Evolutionary conservation across 2,797 vertebrate genomes (phyloP), one percentile per base, ranked within the genome.

Genomic region (Dicrostonyx torquatus): DNA sequence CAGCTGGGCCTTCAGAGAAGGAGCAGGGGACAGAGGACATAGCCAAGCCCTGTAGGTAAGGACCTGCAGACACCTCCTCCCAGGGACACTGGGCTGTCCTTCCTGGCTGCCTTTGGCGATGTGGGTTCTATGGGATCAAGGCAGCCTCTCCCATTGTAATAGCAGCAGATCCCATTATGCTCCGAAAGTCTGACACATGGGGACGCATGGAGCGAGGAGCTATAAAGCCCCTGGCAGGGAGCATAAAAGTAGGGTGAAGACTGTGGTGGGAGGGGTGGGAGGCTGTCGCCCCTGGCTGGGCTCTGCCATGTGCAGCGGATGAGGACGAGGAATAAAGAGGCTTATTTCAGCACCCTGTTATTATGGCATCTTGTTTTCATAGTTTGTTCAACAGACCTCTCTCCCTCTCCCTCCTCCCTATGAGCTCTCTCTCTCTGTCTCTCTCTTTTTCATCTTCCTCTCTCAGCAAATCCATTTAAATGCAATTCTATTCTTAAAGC

Each of bases 381-480:
- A 97, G 97, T 97, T 97, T 97, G 97, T 96, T 97, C 97, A 97
- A 97, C 97, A 97, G 96, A 96, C 95, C 95, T 82, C 96, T 93
- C 93, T 95, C 89, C 89, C 95, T 80, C 91, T 91, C 66, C 24
- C 55, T 72, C 94, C 76, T 85, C 94, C 87, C 95, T 15, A 26
- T 55, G 68, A 80, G 48, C 22, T 58, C 37, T 93, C 82, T 91
- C 87, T 96, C 96, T 94, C 94, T 95, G 4, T 43, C 89, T 92
- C 89, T 93, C 72, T 94, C 87, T 97, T 97, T 96, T 97, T 96
- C 97, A 96, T 97, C 97, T 96, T 96, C 97, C 96, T 97, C 98
- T 98, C 98, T 98, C 98, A 97, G 98, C 98, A 98, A 98, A 98
- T 98, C 98, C 97, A 98, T 99, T 98, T 98, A 98, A 98, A 98